Evolutionary conservation across 2,888 invertebrate species (phyloP).

Genomic region (Pyrgus malvae): DNA sequence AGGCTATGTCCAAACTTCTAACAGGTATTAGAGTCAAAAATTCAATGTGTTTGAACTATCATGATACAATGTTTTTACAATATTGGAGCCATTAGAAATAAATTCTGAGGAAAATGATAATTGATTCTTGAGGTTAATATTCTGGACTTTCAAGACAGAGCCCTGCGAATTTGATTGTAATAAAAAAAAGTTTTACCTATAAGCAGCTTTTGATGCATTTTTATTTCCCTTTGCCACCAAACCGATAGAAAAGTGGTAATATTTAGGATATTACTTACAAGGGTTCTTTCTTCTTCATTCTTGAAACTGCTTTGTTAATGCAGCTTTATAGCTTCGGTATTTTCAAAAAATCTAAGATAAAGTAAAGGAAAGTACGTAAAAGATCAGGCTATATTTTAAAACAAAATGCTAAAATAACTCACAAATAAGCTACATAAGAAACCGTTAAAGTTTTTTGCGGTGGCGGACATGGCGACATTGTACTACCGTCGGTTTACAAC

Average conservation of each 20-base stretch:
- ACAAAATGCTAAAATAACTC: slow-evolving; percentile 50
- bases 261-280: no score
- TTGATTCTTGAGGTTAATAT: no score
- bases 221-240: no score
- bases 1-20: slow-evolving; percentile 16
- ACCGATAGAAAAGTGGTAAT: no score
- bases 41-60: not conserved
- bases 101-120: no score
- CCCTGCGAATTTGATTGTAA: no score
- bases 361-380: slow-evolving; percentile 43
- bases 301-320: no score
- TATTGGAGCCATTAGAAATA: not conserved
- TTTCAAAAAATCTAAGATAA: slow-evolving; percentile 11
- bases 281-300: no score
- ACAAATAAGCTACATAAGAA: slow-evolving; percentile 66
- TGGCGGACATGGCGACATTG: slow-evolving; percentile 50
- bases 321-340: not conserved
- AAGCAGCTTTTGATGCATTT: no score
- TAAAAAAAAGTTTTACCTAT: no score
- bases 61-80: not conserved
- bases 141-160: no score
- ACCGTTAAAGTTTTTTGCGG: slow-evolving; percentile 66
- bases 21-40: slow-evolving; percentile 1
- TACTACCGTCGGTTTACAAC: slow-evolving; percentile 47
- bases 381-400: slow-evolving; percentile 48